Evolutionary conservation across 2,113 vertebrate genomes (phyloP), one percentile per base, ranked within the genome.

Genomic region (Embiotoca jacksoni): DNA sequence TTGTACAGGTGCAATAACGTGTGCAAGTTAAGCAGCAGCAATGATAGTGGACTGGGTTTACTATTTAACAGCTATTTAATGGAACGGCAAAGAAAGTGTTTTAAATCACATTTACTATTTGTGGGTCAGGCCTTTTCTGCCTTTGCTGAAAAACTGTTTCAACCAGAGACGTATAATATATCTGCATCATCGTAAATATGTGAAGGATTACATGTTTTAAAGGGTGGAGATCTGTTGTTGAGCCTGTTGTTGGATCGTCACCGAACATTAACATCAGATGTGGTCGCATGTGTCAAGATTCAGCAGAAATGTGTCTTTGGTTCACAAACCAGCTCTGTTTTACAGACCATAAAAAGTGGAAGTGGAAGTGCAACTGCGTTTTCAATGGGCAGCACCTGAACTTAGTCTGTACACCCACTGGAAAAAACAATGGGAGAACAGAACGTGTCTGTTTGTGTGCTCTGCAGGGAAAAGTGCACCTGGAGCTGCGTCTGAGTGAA

Each of bases 401-500:
- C 7, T 32, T 71, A 36, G 39, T 44, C 1, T 65, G 15, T 52
- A 7, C 2, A 8, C 0, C 37, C 5, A 50, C 8, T 6, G 5
- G 31, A 30, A n/a, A 30, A 50, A 47, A 49, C 16, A 52, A 52
- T 6, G 49, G 49, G n/a, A 32, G 39, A 13, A 23, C 61, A 8
- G 63, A 67, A 33, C 11, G 16, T 46, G 35, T 81, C 0, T 65
- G 37, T 83, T 47, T 82, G 59, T 81, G 64, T 83, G 16, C 65
- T 92, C 89, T 84, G 36, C 94, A 99, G 98, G 98, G 98, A 76
- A 99, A 98, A 84, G 98, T 99, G 72, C 98, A 99, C 85, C 94
- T 99, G 35, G 97, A 98, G 88, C 94, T 99, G 86, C 95, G 97
- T 70, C 94, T 99, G 88, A 99, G 97, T 81, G 98, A 99, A 92